Conservation (phyloP, 2,888 invertebrate genomes). For the Ornithoptera alexandrae region DNA sequence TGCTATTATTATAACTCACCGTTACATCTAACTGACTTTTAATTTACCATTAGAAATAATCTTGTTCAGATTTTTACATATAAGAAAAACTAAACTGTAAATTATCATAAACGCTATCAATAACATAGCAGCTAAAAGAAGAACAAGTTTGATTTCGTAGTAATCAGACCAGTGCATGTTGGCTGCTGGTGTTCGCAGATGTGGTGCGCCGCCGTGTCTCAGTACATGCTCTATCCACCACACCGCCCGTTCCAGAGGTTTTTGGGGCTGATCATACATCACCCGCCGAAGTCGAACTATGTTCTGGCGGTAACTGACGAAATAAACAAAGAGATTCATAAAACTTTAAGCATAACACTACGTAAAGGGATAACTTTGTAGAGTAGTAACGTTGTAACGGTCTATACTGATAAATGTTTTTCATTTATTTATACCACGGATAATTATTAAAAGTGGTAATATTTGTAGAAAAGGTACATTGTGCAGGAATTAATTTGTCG, state of each 20-base stretch:
- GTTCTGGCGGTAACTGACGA: constrained; percentile 38
- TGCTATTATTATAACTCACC: no score
- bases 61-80: not conserved
- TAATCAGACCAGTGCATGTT: constrained; percentile 43
- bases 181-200: constrained; percentile 41
- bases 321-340: not conserved
- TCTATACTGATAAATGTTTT: no score
- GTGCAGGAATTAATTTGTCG: no score
- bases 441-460: no score
- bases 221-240: constrained; percentile 70
- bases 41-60: not conserved
- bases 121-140: not conserved
- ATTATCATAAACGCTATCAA: not conserved
- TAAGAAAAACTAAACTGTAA: not conserved
- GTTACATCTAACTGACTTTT: not conserved
- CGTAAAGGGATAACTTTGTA: constrained; percentile 35
- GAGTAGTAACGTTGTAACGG: not conserved
- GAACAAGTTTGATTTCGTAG: constrained; percentile 37
- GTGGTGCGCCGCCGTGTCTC: constrained; percentile 52
- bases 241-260: constrained; percentile 57
- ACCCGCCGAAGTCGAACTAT: constrained; percentile 42
- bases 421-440: no score
- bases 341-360: not conserved
- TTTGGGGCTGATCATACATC: constrained; percentile 57
- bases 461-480: no score